These are phyloP conservation scores for Staurois parvus DNA, from an alignment of 2,797 vertebrate species.

Conservation along the genomic window DNA sequence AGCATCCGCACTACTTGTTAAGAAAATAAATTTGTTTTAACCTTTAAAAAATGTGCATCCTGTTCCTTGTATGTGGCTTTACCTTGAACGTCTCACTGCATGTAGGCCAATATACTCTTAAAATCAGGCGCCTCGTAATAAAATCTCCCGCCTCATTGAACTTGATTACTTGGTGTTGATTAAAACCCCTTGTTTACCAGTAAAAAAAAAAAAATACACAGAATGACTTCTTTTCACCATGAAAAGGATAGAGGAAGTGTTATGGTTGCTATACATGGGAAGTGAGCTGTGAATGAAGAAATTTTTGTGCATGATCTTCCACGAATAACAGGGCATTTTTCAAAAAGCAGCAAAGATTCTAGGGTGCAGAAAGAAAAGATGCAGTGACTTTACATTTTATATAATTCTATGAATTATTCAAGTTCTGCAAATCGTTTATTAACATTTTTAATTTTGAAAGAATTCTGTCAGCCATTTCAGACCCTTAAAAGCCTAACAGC, in stretches of 20 bases:
- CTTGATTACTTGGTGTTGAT: conserved; percentile 10
- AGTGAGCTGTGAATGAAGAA: background rate
- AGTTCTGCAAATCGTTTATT: too few relatives aligned
- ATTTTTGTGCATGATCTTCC: background rate
- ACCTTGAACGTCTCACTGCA: conserved; percentile 27
- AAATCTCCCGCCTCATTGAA: conserved; percentile 37
- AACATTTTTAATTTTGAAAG: too few relatives aligned
- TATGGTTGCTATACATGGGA: background rate
- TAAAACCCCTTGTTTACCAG: conserved; percentile 14
- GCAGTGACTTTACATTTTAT: too few relatives aligned
- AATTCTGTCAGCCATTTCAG: too few relatives aligned
- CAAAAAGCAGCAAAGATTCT: too few relatives aligned
- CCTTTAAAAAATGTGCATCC: conserved; percentile 40
- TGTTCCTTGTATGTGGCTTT: conserved; percentile 1
- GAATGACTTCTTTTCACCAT: background rate
- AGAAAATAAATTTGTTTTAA: conserved; percentile 50
- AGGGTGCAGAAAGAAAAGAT: too few relatives aligned
- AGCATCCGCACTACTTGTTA: conserved; percentile 42
- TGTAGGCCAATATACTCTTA: conserved; percentile 26
- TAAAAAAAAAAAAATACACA: background rate
- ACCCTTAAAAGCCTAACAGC: too few relatives aligned
- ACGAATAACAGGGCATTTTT: background rate
- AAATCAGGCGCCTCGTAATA: conserved; percentile 20
- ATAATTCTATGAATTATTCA: too few relatives aligned
- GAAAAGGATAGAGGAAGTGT: background rate